Percentiles rank a stretch among this genome's conserved stretches.
These are phyloP conservation scores for Drepanosiphum platanoidis DNA, from an alignment of 2,888 invertebrate genomes.

Conservation along the genomic window DNA sequence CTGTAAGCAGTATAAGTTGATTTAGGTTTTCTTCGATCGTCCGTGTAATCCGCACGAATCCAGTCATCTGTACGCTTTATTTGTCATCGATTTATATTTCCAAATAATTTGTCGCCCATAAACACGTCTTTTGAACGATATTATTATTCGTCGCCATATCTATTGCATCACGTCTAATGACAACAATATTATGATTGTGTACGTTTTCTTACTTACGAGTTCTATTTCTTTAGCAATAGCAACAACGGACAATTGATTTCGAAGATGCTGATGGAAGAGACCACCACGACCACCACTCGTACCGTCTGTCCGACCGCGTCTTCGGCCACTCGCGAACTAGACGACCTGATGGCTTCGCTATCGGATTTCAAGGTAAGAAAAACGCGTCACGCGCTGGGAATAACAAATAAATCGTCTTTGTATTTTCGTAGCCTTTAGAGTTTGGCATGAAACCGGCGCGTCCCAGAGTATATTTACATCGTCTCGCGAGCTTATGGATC, in stretches of 20 bases:
- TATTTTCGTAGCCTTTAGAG: conserved; percentile 8
- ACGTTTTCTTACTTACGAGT: conserved; percentile 27
- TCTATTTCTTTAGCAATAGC: conserved; percentile 66
- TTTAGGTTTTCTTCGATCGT: no score
- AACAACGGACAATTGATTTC: conserved; percentile 68
- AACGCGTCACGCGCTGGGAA: no score
- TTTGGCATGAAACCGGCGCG: neutral
- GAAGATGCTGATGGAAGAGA: conserved; percentile 69
- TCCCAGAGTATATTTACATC: neutral
- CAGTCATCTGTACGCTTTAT: no score
- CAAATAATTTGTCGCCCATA: no score
- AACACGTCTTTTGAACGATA: no score
- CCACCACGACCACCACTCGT: conserved; percentile 67
- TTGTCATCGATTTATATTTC: no score
- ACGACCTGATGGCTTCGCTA: conserved; percentile 94
- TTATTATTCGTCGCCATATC: no score
- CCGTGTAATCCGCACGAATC: no score
- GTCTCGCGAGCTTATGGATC: neutral
- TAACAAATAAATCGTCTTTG: neutral
- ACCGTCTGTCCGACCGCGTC: conserved; percentile 73
- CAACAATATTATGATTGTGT: no score
- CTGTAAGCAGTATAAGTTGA: no score
- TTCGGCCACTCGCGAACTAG: conserved; percentile 91
- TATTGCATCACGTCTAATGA: no score
- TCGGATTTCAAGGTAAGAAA: conserved; percentile 91